Base-by-base conservation (phyloP, 1,140 invertebrate species). In the Lanistes nyassanus region DNA sequence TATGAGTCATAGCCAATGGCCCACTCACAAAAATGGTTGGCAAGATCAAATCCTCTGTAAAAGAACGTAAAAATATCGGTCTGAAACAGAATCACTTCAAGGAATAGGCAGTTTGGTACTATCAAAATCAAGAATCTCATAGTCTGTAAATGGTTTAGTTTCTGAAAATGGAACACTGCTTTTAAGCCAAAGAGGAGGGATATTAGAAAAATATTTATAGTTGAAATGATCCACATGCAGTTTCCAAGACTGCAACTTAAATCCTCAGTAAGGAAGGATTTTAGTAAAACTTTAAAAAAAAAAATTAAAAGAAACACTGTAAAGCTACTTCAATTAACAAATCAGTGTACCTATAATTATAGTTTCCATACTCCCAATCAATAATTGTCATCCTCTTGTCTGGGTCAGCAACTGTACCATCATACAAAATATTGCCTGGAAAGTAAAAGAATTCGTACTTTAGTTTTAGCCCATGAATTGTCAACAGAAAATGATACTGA, bases 1-100 rank as follows among this genome's bases (percentile, higher is more conserved):
- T 36, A 23, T 13, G 31, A 37, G n/a, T 72, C 55, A 87, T 99
- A 98, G 85, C 98, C 95, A 88, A 95, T 97, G 11, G 92, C 93
- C 96, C 96, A 98, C 89, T 99, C 97, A 78, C 95, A 92, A 87
- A 98, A 98, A 86, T 99, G 97, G 90, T 99, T 99, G 4, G 96
- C 97, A 73, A 99, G 90, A 89, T 99, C 97, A 90, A 97, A 99
- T 0, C 94, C 96, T 77, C 97, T 90, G 82, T 76, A 83, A 75
- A 56, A 31, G 4, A 65, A 74, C 26, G 13, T 5, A 65, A 23
- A 64, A 26, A 42, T 4, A 53, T 3, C 36, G 7, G 26, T 19
- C 9, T 31, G n/a, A 47, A 62, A 62, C 3, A 29, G 56, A n/a
- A 66, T 37, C 23, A 77, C 7, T 76, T 23, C 23, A 29, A 26